Evolutionary conservation across 2,888 invertebrate genomes (phyloP).

Genomic region (Ganaspis brasiliensis): DNA sequence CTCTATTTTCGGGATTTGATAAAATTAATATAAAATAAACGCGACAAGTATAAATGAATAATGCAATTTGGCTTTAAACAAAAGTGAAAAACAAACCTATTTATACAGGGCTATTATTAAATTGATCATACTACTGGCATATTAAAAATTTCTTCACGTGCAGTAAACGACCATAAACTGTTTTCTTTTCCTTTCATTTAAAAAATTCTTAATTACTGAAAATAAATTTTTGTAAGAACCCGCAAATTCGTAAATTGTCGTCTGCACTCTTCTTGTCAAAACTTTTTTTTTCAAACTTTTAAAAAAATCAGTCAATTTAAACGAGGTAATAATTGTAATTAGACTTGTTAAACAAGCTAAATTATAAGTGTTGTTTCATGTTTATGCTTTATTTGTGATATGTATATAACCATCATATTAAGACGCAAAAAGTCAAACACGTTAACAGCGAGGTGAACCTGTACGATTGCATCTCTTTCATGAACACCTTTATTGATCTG

Average conservation of each 20-base stretch:
- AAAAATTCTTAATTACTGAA: too few species aligned
- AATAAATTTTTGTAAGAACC: too few species aligned
- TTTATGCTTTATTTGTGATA: conserved; percentile 8
- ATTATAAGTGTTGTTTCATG: conserved; percentile 13
- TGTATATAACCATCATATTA: neutral
- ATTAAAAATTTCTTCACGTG: too few species aligned
- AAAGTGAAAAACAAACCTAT: too few species aligned
- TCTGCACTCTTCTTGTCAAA: neutral
- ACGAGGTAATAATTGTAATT: conserved; percentile 15
- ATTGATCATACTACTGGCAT: too few species aligned
- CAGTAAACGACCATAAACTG: too few species aligned
- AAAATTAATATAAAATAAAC: too few species aligned
- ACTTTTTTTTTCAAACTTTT: neutral
- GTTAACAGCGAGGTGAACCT: neutral
- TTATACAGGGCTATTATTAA: too few species aligned
- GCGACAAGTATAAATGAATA: neutral
- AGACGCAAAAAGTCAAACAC: conserved; percentile 20
- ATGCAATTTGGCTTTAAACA: neutral
- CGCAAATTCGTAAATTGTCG: neutral
- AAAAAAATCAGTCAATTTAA: neutral
- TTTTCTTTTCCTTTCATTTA: too few species aligned
- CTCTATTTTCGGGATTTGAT: too few species aligned
- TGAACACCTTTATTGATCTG: conserved; percentile 23
- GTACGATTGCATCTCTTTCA: conserved; percentile 23
- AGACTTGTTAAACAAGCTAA: conserved; percentile 5